Evolutionary conservation across 2,113 vertebrate species (phyloP).

Genomic region (Engystomops pustulosus): DNA sequence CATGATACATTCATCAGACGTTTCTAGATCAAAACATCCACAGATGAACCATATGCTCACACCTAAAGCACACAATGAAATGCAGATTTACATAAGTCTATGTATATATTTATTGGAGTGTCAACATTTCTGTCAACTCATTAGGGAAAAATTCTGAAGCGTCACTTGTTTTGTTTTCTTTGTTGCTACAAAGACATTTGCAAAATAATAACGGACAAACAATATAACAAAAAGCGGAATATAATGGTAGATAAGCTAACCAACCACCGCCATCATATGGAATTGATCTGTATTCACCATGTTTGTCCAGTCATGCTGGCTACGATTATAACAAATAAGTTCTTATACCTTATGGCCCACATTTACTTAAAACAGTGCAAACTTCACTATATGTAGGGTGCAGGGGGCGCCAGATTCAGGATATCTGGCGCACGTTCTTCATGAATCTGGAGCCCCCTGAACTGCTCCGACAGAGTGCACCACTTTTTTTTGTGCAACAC

Average conservation of each 20-base stretch:
- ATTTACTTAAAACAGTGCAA: too few relatives aligned
- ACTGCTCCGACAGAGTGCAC: too few relatives aligned
- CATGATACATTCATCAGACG: slow-evolving; percentile 32
- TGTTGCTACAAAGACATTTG: neutral
- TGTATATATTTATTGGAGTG: slow-evolving; percentile 35
- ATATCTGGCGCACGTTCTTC: too few relatives aligned
- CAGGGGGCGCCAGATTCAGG: too few relatives aligned
- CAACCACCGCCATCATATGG: neutral
- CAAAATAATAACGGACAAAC: neutral
- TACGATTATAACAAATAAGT: too few relatives aligned
- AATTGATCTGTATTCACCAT: too few relatives aligned
- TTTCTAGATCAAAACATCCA: slow-evolving; percentile 34
- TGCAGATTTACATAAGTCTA: slow-evolving; percentile 36
- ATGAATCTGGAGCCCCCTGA: too few relatives aligned
- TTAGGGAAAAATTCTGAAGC: neutral
- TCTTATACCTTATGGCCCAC: too few relatives aligned
- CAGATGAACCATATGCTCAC: slow-evolving; percentile 36
- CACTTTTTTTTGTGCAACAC: too few relatives aligned
- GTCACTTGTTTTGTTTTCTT: neutral
- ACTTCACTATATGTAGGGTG: too few relatives aligned
- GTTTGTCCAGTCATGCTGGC: too few relatives aligned
- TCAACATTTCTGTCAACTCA: slow-evolving; percentile 16
- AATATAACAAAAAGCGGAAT: too few relatives aligned
- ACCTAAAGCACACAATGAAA: slow-evolving; percentile 41
- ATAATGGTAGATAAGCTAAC: neutral